Evolutionary conservation across 2,113 vertebrate genomes (phyloP).

Genomic region (Sardina pilchardus): DNA sequence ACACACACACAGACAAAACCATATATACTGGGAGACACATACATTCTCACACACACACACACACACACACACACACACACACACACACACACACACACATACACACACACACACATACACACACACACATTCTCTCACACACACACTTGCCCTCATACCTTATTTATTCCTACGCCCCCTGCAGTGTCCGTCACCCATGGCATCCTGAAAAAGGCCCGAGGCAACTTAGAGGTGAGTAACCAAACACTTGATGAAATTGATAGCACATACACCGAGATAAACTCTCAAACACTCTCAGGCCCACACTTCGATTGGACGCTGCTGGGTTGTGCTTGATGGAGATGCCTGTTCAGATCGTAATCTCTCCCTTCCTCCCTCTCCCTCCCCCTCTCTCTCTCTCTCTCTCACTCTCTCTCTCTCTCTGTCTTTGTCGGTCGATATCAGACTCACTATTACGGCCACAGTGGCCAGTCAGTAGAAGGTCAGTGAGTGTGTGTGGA

Average conservation of each 20-base stretch:
- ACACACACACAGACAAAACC: background rate
- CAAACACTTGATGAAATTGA: background rate
- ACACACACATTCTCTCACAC: too few relatives aligned
- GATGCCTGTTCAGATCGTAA: background rate
- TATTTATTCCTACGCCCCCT: conserved; percentile 37
- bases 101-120: background rate
- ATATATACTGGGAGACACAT: too few relatives aligned
- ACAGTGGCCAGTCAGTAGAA: conserved; percentile 66
- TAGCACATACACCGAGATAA: background rate
- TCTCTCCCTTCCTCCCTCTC: conserved; percentile 35
- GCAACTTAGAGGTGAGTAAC: conserved; percentile 87
- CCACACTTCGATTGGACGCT: background rate
- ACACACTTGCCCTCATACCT: conserved; percentile 5
- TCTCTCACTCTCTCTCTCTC: conserved; percentile 22
- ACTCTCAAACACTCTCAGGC: background rate
- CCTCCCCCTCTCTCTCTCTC: conserved; percentile 21
- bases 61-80: too few relatives aligned
- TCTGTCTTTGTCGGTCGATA: conserved; percentile 38
- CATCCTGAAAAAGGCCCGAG: conserved; percentile 89
- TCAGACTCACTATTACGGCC: conserved; percentile 74
- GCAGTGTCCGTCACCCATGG: conserved; percentile 87
- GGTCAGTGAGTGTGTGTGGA: conserved; percentile 63
- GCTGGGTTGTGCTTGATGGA: background rate
- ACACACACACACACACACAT: too few relatives aligned
- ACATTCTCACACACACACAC: too few relatives aligned